A percentile compares a stretch with the other conserved stretches of the same genome.
Conservation (phyloP, 2,888 invertebrate species). For the Drosophila macrospina region DNA sequence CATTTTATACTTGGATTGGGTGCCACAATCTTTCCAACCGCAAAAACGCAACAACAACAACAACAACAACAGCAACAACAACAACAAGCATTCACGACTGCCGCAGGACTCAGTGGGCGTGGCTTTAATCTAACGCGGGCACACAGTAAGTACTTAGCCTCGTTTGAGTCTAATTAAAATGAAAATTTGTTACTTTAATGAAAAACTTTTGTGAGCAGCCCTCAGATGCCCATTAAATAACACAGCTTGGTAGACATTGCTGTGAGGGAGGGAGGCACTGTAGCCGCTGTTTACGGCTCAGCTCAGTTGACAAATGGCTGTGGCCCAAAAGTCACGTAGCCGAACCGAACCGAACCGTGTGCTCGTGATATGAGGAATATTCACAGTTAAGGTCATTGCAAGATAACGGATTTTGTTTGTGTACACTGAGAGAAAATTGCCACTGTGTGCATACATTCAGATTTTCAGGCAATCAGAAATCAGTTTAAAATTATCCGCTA, state of each 20-base stretch:
- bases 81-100: constrained; percentile 21
- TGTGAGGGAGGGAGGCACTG: constrained; percentile 2
- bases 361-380: constrained; percentile 43
- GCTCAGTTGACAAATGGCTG: constrained; percentile 43
- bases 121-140: constrained; percentile 32
- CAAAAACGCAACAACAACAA: constrained; percentile 20
- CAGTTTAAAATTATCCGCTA: constrained; percentile 6
- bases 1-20: constrained; percentile 64
- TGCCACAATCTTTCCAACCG: constrained; percentile 27
- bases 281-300: constrained; percentile 1
- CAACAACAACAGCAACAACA: constrained; percentile 15
- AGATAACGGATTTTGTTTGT: constrained; percentile 26
- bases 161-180: constrained; percentile 81
- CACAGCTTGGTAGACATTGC: constrained; percentile 24
- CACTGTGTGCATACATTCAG: too few species aligned
- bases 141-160: constrained; percentile 54
- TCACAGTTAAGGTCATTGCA: constrained; percentile 34
- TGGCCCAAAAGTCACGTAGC: constrained; percentile 62
- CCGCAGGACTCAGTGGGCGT: constrained; percentile 29
- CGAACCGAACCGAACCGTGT: constrained; percentile 53
- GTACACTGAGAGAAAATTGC: constrained; percentile 2
- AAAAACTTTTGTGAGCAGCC: constrained; percentile 60
- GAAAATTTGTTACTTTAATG: constrained; percentile 77
- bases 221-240: constrained; percentile 63
- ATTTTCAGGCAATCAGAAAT: constrained; percentile 10